These are phyloP conservation scores for Linepithema humile DNA, from an alignment of 1,140 invertebrate species.

Conservation along the genomic window DNA sequence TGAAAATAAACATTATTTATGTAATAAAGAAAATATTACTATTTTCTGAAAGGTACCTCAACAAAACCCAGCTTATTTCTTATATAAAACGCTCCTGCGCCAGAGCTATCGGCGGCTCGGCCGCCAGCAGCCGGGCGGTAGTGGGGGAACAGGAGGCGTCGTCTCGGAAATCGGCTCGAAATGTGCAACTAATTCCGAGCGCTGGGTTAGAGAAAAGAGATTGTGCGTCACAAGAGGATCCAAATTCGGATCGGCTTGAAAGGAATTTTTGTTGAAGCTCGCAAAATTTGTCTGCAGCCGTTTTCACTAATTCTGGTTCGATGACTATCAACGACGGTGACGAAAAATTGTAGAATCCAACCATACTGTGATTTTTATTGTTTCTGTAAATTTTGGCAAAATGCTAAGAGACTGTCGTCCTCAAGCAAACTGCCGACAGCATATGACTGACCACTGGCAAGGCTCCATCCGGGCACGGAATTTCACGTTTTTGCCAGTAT, in stretches of 20 bases:
- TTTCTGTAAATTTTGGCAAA: conserved; percentile 61
- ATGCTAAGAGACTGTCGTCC: conserved; percentile 52
- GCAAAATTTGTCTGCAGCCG: conserved; percentile 75
- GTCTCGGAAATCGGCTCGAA: no score
- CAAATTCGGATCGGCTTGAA: not conserved
- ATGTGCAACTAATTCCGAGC: no score
- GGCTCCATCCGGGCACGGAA: conserved; percentile 75
- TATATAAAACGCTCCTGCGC: no score
- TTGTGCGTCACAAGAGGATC: not conserved
- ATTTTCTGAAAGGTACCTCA: no score
- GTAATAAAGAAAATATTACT: no score
- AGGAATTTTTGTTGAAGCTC: no score
- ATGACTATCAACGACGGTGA: conserved; percentile 70
- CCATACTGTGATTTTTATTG: conserved; percentile 54
- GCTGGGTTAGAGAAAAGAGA: not conserved
- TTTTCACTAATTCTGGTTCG: conserved; percentile 76
- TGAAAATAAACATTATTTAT: no score
- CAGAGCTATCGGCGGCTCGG: no score
- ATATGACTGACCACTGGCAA: conserved; percentile 74
- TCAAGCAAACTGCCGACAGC: conserved; percentile 23
- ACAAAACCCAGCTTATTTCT: no score
- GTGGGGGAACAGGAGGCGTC: no score
- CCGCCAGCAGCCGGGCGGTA: no score
- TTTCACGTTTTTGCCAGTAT: conserved; percentile 82
- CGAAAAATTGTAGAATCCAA: conserved; percentile 71